Evolutionary conservation across 2,113 vertebrate genomes (phyloP).

Genomic region (Thunnus thynnus): DNA sequence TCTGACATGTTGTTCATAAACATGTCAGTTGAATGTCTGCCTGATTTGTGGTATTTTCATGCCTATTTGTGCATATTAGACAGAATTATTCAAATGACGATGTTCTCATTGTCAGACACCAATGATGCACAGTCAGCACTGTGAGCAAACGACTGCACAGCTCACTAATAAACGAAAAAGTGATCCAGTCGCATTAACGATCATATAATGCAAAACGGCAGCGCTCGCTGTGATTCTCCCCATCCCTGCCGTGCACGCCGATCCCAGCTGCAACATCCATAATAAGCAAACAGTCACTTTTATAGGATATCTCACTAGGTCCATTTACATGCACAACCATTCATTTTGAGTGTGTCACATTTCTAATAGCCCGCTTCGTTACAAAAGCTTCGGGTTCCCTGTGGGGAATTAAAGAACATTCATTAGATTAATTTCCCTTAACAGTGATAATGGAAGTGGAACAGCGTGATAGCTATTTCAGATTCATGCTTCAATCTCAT

Average conservation of each 20-base stretch:
- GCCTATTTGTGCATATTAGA: conserved; percentile 25
- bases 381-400: conserved; percentile 47
- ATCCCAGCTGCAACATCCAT: conserved; percentile 38
- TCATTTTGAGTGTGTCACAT: conserved; percentile 62
- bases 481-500: conserved; percentile 66
- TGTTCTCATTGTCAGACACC: background rate
- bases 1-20: background rate
- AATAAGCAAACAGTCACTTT: conserved; percentile 47
- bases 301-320: conserved; percentile 40
- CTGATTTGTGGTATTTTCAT: conserved; percentile 12
- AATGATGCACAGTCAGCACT: conserved; percentile 47
- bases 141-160: conserved; percentile 6
- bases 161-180: conserved; percentile 20
- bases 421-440: conserved; percentile 78
- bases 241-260: background rate
- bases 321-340: conserved; percentile 49
- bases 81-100: conserved; percentile 25
- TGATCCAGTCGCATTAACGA: conserved; percentile 10
- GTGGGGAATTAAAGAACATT: conserved; percentile 73
- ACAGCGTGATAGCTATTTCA: conserved; percentile 73
- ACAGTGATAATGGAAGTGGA: conserved; percentile 74
- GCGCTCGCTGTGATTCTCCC: background rate
- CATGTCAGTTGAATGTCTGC: conserved; percentile 4
- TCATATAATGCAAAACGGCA: conserved; percentile 49
- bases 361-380: conserved; percentile 56